A percentile compares a stretch with the other conserved stretches of the same genome.
Evolutionary conservation across 2,113 vertebrate species (phyloP).

Genomic region (Aegotheles bennettii): DNA sequence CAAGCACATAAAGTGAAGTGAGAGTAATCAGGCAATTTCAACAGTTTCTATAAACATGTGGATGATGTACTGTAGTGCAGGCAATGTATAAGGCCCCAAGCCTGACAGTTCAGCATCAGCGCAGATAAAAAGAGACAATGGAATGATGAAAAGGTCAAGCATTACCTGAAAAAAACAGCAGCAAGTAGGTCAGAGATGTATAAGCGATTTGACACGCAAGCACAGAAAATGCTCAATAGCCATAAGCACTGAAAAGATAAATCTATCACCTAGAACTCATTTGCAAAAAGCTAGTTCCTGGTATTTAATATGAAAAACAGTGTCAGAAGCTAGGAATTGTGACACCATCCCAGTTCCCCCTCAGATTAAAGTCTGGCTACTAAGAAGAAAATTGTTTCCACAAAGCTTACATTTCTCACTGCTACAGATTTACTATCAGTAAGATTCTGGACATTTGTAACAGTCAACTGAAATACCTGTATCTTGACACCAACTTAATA

Average conservation of each 20-base stretch:
- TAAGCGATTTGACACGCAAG: background rate
- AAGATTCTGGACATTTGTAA: background rate
- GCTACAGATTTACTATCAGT: background rate
- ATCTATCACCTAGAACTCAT: background rate
- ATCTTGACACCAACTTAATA: background rate
- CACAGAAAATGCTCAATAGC: background rate
- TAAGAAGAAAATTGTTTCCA: background rate
- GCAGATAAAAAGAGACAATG: background rate
- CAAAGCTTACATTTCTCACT: background rate
- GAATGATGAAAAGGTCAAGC: background rate
- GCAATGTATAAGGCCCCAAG: background rate
- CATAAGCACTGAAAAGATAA: background rate
- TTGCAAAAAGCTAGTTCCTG: background rate
- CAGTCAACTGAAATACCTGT: background rate
- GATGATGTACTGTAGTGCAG: background rate
- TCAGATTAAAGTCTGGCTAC: background rate
- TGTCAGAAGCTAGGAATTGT: background rate
- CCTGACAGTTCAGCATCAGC: background rate
- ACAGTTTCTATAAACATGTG: background rate
- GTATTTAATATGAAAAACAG: background rate
- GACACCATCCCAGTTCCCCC: background rate
- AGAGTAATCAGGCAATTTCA: background rate
- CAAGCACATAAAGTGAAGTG: slow-evolving; percentile 12
- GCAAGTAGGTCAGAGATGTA: background rate
- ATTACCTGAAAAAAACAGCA: background rate